phyloP scores from a whole-genome alignment of 2,113 vertebrate genomes.

The Ochotona curzoniae region DNA sequence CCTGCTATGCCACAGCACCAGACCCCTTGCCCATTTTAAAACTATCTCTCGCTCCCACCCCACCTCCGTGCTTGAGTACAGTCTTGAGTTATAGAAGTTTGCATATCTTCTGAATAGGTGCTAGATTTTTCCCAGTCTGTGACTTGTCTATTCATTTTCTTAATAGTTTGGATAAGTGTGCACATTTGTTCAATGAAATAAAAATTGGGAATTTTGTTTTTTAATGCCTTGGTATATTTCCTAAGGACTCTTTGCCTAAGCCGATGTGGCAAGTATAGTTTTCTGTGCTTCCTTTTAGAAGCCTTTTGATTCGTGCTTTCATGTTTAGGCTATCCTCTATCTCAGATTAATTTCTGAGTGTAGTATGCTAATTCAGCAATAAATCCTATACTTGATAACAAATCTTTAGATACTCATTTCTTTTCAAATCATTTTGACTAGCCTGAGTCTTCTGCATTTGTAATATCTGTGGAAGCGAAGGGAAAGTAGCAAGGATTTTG shows the following conservation, averaged over 20 bases:
- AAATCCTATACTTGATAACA: background rate
- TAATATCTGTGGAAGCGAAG: background rate
- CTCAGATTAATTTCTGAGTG: constrained; percentile 20
- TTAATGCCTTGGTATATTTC: background rate
- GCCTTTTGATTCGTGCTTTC: background rate
- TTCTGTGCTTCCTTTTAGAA: background rate
- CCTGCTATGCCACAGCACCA: too few relatives aligned
- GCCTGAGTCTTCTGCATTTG: background rate
- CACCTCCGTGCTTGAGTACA: background rate
- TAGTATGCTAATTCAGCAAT: background rate
- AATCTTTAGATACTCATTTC: background rate
- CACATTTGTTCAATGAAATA: background rate
- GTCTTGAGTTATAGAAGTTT: background rate
- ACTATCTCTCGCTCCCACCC: background rate
- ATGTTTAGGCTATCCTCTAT: background rate
- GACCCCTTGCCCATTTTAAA: too few relatives aligned
- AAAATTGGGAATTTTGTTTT: background rate
- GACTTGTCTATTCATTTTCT: background rate
- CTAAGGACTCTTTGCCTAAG: background rate
- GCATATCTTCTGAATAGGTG: background rate
- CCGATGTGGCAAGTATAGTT: background rate
- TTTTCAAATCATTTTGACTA: background rate
- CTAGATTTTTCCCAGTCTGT: background rate
- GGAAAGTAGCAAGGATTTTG: background rate
- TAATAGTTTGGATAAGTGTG: background rate